These are phyloP conservation scores for Marasmarcha lunaedactyla DNA, from an alignment of 2,888 invertebrate genomes.

Conservation along the genomic window DNA sequence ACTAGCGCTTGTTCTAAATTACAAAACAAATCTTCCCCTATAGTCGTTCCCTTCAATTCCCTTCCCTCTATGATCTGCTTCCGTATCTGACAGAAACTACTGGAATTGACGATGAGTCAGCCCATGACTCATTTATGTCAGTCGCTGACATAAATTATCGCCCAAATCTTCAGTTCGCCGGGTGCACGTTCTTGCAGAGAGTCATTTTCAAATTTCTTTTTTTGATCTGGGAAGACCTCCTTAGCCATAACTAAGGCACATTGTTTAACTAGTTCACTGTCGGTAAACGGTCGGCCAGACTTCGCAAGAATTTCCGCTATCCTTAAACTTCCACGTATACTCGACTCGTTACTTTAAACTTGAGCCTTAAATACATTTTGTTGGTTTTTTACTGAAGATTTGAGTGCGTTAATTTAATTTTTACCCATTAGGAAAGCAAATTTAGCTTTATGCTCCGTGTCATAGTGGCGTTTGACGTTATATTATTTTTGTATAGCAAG, in stretches of 20 bases:
- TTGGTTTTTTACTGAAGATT: conserved; percentile 7
- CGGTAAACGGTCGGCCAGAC: conserved; percentile 8
- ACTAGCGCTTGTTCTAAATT: conserved; percentile 7
- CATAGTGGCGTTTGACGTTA: conserved; percentile 8
- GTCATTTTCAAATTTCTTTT: too few species aligned
- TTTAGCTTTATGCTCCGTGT: conserved; percentile 8
- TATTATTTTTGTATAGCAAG: conserved; percentile 6
- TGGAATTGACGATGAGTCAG: conserved; percentile 15
- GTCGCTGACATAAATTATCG: conserved; percentile 6
- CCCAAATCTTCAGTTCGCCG: conserved; percentile 8
- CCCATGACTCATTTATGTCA: too few species aligned
- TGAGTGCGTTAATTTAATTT: conserved; percentile 7
- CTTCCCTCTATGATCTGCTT: background rate
- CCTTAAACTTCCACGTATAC: conserved; percentile 2
- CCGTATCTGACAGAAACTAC: background rate
- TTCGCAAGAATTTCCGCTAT: conserved; percentile 10
- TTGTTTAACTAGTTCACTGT: conserved; percentile 9
- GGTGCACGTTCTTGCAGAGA: conserved; percentile 5
- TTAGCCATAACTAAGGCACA: conserved; percentile 7
- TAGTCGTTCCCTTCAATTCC: conserved; percentile 13
- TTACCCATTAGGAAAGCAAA: conserved; percentile 7
- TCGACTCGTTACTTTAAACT: background rate
- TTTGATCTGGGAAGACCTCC: conserved; percentile 6
- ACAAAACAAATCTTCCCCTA: conserved; percentile 10
- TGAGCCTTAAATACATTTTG: conserved; percentile 3